Base-by-base conservation (phyloP, 2,113 vertebrate genomes). In the Heterotilapia buettikoferi region DNA sequence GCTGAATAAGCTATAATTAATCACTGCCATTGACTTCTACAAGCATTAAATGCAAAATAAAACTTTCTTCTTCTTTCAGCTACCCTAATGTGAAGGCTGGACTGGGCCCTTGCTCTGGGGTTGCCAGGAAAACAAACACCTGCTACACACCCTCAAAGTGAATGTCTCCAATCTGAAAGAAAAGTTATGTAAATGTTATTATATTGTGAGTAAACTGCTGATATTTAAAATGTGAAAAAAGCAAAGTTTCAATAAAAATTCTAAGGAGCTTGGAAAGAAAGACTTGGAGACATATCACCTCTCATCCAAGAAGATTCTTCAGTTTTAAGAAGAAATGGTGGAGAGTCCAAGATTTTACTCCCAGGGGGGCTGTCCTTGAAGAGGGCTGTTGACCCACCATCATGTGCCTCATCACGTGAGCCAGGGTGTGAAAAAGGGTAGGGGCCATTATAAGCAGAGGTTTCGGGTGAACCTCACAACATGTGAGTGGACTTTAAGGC, bases 101-200 rank as follows among this genome's bases (percentile, higher is more conserved):
- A 9, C 29, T 61, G 3, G 57, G 29, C 16, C 5, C 18, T 3
- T n/a, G 59, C 33, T 36, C 31, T 36, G 59, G 59, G 29, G 59
- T 36, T 66, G 3, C 9, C 10, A 38, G 9, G 18, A 19, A n/a
- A 19, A 66, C 61, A 38, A 63, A 63, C 29, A 16, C 59, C 95
- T 98, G 97, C 92, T 98, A 97, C 10, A 97, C 97, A 57, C 97
- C 96, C 85, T 96, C 95, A 96, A 98, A 96, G 95, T 97, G 97
- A 92, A 98, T 93, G 87, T 98, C 97, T 89, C 97, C 97, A 2
- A 98, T 96, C 98, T 99, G 89, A 9, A 88, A 94, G 21, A 63
- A 90, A 95, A 86, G 11, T 71, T 11, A 57, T 13, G 40, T 12
- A 6, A 26, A 21, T 4, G 13, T 80, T 36, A 63, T 19, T 19